These are phyloP conservation scores for Shargacucullia verbasci DNA, from an alignment of 2,888 invertebrate genomes.

Conservation along the genomic window DNA sequence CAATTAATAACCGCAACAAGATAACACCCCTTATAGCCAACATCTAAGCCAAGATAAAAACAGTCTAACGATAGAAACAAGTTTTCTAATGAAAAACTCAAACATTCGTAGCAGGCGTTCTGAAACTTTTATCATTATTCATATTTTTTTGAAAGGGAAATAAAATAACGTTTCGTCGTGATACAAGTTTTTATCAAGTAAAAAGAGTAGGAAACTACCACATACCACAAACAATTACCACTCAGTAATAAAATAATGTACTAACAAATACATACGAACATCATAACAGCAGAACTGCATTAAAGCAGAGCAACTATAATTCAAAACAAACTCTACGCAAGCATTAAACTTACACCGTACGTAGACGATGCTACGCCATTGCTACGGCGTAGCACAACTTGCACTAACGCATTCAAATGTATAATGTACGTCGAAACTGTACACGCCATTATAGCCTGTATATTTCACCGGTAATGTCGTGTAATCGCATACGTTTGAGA, in stretches of 20 bases:
- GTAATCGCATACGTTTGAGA: constrained; percentile 31
- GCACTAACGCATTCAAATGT: constrained; percentile 26
- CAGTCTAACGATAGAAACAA: constrained; percentile 28
- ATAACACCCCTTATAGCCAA: constrained; percentile 14
- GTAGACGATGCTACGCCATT: constrained; percentile 42
- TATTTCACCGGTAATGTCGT: constrained; percentile 11
- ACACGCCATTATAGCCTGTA: constrained; percentile 34
- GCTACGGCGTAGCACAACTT: constrained; percentile 49
- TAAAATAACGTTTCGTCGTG: constrained; percentile 32
- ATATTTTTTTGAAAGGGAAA: constrained; percentile 48
- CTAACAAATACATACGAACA: too few species aligned
- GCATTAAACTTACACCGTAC: constrained; percentile 34
- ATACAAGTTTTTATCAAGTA: constrained; percentile 6
- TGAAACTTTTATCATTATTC: constrained; percentile 52
- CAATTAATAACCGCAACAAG: constrained; percentile 35
- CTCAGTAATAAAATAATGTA: too few species aligned
- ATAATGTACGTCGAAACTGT: constrained; percentile 15
- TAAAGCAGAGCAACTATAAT: constrained; percentile 18
- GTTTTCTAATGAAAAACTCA: constrained; percentile 36
- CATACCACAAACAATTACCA: too few species aligned
- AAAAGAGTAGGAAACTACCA: neutral
- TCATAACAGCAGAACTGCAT: constrained; percentile 2
- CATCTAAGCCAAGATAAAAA: constrained; percentile 22
- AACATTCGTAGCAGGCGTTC: constrained; percentile 35
- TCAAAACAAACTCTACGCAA: constrained; percentile 28